These are phyloP conservation scores for Myotis myotis DNA, from an alignment of 2,797 vertebrate genomes.

Conservation along the genomic window DNA sequence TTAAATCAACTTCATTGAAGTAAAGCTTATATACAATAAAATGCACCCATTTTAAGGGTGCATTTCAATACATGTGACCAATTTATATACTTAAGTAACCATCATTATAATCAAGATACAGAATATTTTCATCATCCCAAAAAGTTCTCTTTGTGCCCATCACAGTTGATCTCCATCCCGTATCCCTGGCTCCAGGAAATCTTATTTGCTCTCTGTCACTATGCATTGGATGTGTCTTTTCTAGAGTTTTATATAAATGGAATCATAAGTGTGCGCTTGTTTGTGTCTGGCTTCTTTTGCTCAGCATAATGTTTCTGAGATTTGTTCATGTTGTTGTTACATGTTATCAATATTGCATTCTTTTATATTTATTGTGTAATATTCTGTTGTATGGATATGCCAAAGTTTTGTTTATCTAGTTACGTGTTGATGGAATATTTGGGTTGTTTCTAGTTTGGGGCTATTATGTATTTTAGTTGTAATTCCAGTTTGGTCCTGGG, in stretches of 20 bases:
- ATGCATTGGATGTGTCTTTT: neutral
- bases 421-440: slow-evolving; percentile 18
- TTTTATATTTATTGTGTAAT: neutral
- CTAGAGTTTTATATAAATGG: neutral
- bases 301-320: neutral
- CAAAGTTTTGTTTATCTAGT: slow-evolving; percentile 1
- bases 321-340: neutral
- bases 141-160: neutral
- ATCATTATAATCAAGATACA: neutral
- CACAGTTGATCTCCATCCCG: neutral
- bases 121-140: neutral
- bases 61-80: neutral
- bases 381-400: neutral
- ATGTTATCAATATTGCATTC: slow-evolving; percentile 17
- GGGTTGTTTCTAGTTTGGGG: slow-evolving; percentile 14
- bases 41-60: neutral
- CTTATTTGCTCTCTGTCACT: neutral
- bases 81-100: neutral
- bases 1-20: neutral
- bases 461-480: neutral
- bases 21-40: slow-evolving; percentile 11
- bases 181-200: neutral
- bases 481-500: too few species aligned
- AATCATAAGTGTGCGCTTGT: neutral
- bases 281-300: neutral